Percentiles rank a stretch among this genome's conserved stretches.
These are phyloP conservation scores for Trichechus manatus DNA, from an alignment of 2,113 vertebrate genomes.

Conservation along the genomic window DNA sequence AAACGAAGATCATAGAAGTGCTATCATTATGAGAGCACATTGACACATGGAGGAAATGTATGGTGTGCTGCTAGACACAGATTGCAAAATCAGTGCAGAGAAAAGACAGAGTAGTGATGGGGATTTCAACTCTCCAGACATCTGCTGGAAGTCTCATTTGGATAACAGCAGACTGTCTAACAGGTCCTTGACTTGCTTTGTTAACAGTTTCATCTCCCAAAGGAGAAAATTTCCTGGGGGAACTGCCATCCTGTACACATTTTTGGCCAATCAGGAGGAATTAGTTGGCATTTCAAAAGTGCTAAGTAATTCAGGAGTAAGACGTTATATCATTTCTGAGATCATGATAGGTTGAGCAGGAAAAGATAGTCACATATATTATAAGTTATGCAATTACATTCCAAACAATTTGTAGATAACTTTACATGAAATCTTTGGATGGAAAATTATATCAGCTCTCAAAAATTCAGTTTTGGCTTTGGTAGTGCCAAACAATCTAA, in stretches of 20 bases:
- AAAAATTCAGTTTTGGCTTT: slow-evolving; percentile 15
- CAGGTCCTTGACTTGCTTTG: slow-evolving; percentile 69
- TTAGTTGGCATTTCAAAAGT: slow-evolving; percentile 57
- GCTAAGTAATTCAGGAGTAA: slow-evolving; percentile 57
- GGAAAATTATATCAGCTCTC: slow-evolving; percentile 16
- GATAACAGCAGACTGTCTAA: slow-evolving; percentile 70
- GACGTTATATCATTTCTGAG: slow-evolving; percentile 57
- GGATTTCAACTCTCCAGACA: slow-evolving; percentile 79
- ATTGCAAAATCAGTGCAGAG: slow-evolving; percentile 44
- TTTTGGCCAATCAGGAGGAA: slow-evolving; percentile 73
- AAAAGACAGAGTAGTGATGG: slow-evolving; percentile 75
- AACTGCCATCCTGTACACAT: slow-evolving; percentile 35
- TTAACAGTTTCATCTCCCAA: slow-evolving; percentile 75
- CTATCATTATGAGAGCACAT: neutral
- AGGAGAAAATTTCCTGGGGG: slow-evolving; percentile 63
- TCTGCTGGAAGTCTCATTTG: slow-evolving; percentile 77
- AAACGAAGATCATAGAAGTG: neutral
- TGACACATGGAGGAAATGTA: slow-evolving; percentile 8
- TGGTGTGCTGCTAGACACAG: slow-evolving; percentile 32
- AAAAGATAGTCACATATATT: slow-evolving; percentile 19
- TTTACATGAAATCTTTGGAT: slow-evolving; percentile 47
- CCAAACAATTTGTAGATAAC: slow-evolving; percentile 61
- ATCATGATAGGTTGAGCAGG: slow-evolving; percentile 43
- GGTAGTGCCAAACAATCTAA: neutral
- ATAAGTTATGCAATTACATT: slow-evolving; percentile 51